These are phyloP conservation scores for Colletes collaris DNA, from an alignment of 2,888 invertebrate genomes.

Conservation along the genomic window DNA sequence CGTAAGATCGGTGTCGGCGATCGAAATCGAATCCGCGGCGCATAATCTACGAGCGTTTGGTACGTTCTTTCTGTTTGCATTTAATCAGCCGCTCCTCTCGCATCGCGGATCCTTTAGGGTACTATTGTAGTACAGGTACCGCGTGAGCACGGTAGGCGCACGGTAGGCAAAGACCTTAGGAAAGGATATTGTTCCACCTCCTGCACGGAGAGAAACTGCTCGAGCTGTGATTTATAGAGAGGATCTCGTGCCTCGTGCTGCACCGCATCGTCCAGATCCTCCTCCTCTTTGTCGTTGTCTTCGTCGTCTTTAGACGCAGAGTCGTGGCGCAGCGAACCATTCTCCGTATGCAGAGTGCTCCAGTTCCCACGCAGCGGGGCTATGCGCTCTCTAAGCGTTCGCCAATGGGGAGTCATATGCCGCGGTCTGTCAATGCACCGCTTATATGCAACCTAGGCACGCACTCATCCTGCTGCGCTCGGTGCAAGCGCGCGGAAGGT, in stretches of 20 bases:
- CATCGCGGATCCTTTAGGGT: conserved; percentile 30
- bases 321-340: conserved; percentile 54
- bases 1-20: background rate
- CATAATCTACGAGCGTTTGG: background rate
- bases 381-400: conserved; percentile 59
- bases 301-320: conserved; percentile 55
- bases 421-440: conserved; percentile 56
- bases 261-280: conserved; percentile 51
- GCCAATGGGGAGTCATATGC: conserved; percentile 49
- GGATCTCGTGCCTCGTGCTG: conserved; percentile 57
- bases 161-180: conserved; percentile 61
- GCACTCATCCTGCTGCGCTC: conserved; percentile 32
- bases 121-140: conserved; percentile 33
- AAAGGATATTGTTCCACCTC: conserved; percentile 71
- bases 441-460: conserved; percentile 58
- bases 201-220: conserved; percentile 68
- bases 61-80: conserved; percentile 37
- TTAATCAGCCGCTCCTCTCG: conserved; percentile 44
- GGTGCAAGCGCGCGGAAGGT: conserved; percentile 16
- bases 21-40: conserved; percentile 5
- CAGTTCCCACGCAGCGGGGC: conserved; percentile 78
- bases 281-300: conserved; percentile 65
- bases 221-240: conserved; percentile 67
- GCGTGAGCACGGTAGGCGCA: conserved; percentile 53
- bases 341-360: conserved; percentile 75